phyloP scores from a whole-genome alignment of 2,113 vertebrate genomes.

The Phrynosoma platyrhinos region DNA sequence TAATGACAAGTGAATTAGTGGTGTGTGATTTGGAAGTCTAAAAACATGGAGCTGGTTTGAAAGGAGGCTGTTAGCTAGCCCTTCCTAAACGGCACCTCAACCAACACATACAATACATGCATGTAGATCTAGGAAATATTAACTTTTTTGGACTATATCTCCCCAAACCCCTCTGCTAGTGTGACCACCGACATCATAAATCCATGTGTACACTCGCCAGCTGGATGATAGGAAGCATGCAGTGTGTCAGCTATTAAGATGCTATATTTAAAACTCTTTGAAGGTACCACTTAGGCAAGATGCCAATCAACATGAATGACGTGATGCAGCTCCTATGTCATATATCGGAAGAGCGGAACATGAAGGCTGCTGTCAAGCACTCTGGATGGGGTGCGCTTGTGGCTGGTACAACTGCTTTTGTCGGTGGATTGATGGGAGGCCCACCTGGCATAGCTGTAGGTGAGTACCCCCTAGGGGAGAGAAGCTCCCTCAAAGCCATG shows the following conservation, averaged over 20 bases:
- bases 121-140: too few relatives aligned
- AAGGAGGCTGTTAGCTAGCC: too few relatives aligned
- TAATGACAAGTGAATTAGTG: too few relatives aligned
- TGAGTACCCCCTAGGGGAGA: conserved; percentile 68
- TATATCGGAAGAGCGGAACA: conserved; percentile 78
- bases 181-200: too few relatives aligned
- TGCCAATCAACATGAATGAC: conserved; percentile 78
- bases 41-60: too few relatives aligned
- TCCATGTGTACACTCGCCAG: too few relatives aligned
- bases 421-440: conserved; percentile 86
- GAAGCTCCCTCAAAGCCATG: too few relatives aligned
- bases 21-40: too few relatives aligned
- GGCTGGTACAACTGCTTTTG: conserved; percentile 81
- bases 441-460: conserved; percentile 86
- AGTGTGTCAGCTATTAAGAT: background rate
- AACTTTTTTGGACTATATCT: too few relatives aligned
- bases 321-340: conserved; percentile 83
- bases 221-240: background rate
- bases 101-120: too few relatives aligned
- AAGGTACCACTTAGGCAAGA: conserved; percentile 42
- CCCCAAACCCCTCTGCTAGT: too few relatives aligned
- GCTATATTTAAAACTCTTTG: rapidly evolving
- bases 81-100: too few relatives aligned
- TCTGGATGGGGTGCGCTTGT: conserved; percentile 82
- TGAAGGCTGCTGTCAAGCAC: conserved; percentile 82